Evolutionary conservation across 2,797 vertebrate species (phyloP).

Genomic region (Sciurus carolinensis): DNA sequence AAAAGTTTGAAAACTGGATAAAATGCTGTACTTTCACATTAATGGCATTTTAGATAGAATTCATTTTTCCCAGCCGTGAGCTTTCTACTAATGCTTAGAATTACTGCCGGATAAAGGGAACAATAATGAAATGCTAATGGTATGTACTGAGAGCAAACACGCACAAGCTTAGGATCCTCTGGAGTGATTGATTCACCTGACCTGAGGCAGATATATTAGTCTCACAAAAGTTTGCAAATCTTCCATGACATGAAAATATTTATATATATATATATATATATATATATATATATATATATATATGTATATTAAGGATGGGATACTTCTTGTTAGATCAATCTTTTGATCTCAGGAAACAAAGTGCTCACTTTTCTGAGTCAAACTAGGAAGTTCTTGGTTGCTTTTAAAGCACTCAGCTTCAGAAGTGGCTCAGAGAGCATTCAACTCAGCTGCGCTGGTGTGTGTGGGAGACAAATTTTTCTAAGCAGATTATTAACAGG

Average conservation of each 20-base stretch:
- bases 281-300: too few relatives aligned
- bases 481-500: slow-evolving; percentile 75
- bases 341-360: slow-evolving; percentile 75
- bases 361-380: slow-evolving; percentile 63
- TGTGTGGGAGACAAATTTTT: slow-evolving; percentile 73
- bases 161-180: neutral
- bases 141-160: slow-evolving; percentile 48
- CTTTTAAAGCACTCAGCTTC: slow-evolving; percentile 52
- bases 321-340: slow-evolving; percentile 47
- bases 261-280: neutral
- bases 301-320: neutral
- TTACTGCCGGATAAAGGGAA: neutral
- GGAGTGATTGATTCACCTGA: neutral
- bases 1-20: neutral
- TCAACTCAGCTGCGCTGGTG: neutral
- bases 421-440: slow-evolving; percentile 62
- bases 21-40: neutral
- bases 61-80: neutral
- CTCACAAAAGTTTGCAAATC: slow-evolving; percentile 31
- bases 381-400: slow-evolving; percentile 24
- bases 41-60: neutral
- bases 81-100: slow-evolving; percentile 62
- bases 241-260: slow-evolving; percentile 31
- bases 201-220: neutral
- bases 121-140: slow-evolving; percentile 1